A percentile compares a stretch with the other conserved stretches of the same genome.
These are phyloP conservation scores for Acromyrmex heyeri DNA, from an alignment of 1,140 invertebrate species.

Conservation along the genomic window DNA sequence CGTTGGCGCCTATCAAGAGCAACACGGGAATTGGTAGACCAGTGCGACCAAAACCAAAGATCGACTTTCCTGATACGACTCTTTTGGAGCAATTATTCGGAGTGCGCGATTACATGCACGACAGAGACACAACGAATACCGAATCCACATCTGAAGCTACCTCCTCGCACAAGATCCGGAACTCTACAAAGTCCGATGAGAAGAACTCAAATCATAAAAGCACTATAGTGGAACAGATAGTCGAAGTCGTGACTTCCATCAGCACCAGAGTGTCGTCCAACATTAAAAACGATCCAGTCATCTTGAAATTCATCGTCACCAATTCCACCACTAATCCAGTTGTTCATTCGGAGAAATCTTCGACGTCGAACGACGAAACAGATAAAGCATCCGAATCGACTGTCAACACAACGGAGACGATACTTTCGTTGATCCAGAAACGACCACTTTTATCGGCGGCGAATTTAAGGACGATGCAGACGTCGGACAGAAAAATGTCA, in stretches of 20 bases:
- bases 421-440: constrained; percentile 33
- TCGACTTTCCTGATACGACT: constrained; percentile 65
- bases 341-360: constrained; percentile 7
- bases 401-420: constrained; percentile 10
- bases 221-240: constrained; percentile 80
- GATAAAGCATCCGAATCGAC: constrained; percentile 41
- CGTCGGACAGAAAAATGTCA: constrained; percentile 80
- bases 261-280: constrained; percentile 84
- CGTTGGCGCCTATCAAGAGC: constrained; percentile 81
- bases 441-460: background rate
- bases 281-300: constrained; percentile 76
- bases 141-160: background rate
- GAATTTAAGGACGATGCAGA: constrained; percentile 60
- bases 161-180: background rate
- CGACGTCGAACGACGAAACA: constrained; percentile 33
- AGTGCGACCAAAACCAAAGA: constrained; percentile 79
- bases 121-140: constrained; percentile 28
- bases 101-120: constrained; percentile 40
- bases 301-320: constrained; percentile 76
- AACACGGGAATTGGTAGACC: constrained; percentile 82
- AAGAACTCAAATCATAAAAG: background rate
- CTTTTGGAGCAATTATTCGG: constrained; percentile 80
- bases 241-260: constrained; percentile 85
- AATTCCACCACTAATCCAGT: constrained; percentile 72
- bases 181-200: background rate